Evolutionary conservation across 2,113 vertebrate species (phyloP).

Genomic region (Pterophyllum scalare): DNA sequence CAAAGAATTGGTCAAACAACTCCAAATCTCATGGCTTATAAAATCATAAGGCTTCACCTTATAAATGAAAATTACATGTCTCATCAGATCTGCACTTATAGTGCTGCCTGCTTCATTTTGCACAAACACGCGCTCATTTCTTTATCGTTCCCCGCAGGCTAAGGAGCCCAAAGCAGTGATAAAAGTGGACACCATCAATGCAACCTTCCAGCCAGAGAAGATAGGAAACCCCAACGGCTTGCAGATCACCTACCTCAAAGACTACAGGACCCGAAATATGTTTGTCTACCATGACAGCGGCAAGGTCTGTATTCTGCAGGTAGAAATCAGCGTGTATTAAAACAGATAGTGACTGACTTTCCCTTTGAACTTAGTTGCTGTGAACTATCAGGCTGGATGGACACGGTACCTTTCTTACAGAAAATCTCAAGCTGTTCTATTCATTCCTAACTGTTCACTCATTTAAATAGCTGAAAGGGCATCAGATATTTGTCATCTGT

Average conservation of each 20-base stretch:
- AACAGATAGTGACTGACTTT: background rate
- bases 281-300: slow-evolving; percentile 89
- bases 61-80: background rate
- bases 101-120: background rate
- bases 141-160: slow-evolving; percentile 73
- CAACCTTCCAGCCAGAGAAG: slow-evolving; percentile 90
- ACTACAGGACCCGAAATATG: slow-evolving; percentile 92
- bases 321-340: background rate
- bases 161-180: slow-evolving; percentile 90
- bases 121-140: background rate
- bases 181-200: slow-evolving; percentile 90
- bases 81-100: background rate
- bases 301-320: slow-evolving; percentile 77
- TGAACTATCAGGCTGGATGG: background rate
- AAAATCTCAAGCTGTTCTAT: background rate
- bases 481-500: background rate
- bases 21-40: background rate
- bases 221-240: slow-evolving; percentile 87
- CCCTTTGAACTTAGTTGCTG: background rate
- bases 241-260: slow-evolving; percentile 92
- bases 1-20: background rate
- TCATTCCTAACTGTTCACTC: background rate
- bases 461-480: background rate
- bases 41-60: background rate
- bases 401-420: background rate